phyloP scores from a whole-genome alignment of 1,140 invertebrate genomes.

The Linepithema humile region DNA sequence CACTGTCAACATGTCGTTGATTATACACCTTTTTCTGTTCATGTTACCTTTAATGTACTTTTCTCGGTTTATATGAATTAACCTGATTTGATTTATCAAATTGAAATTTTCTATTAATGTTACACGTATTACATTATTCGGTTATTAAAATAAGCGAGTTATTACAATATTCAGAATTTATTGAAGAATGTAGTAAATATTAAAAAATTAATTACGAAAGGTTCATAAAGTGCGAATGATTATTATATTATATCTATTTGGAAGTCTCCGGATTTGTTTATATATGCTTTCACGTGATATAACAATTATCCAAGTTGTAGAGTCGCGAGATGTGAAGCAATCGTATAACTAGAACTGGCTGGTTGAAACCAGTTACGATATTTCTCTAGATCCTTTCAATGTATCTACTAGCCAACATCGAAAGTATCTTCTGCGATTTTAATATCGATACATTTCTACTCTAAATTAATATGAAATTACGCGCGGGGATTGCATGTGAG shows the following conservation, averaged over 20 bases:
- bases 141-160: background rate
- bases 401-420: background rate
- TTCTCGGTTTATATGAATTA: background rate
- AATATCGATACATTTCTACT: background rate
- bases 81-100: background rate
- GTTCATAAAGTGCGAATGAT: background rate
- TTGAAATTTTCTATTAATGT: background rate
- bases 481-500: background rate
- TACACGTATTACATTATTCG: background rate
- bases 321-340: background rate
- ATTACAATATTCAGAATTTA: too few species aligned
- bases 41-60: background rate
- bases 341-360: background rate
- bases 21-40: background rate
- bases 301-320: background rate
- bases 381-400: conserved; percentile 29
- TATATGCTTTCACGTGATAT: background rate
- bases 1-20: background rate
- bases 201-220: background rate
- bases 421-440: background rate
- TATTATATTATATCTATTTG: background rate
- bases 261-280: background rate
- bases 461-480: background rate
- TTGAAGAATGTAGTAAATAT: background rate
- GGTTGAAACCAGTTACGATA: conserved; percentile 48